phyloP scores from a whole-genome alignment of 1,140 invertebrate genomes.

The Amyelois transitella region DNA sequence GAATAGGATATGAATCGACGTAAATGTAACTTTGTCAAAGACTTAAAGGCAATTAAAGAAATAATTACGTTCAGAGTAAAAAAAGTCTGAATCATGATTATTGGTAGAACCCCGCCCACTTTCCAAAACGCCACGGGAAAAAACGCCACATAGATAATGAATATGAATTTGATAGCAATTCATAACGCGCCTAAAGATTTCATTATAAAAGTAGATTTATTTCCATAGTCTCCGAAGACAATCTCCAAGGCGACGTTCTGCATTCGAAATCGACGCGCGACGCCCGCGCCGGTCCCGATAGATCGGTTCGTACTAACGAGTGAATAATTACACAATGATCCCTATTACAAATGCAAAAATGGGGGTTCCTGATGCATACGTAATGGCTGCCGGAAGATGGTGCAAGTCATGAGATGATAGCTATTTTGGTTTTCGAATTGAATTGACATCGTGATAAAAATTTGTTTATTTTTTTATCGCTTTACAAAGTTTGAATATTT shows the following conservation, averaged over 20 bases:
- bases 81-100: too few species aligned
- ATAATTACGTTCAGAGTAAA: too few species aligned
- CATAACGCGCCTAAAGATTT: not conserved
- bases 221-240: not conserved
- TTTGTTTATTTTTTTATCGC: not conserved
- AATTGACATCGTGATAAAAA: not conserved
- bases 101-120: too few species aligned
- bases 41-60: too few species aligned
- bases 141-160: too few species aligned
- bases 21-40: too few species aligned
- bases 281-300: slow-evolving; percentile 32
- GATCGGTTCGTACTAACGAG: slow-evolving; percentile 60
- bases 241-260: slow-evolving; percentile 10
- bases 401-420: slow-evolving; percentile 22
- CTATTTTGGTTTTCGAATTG: not conserved
- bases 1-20: too few species aligned
- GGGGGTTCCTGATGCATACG: slow-evolving; percentile 58
- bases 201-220: slow-evolving; percentile 40
- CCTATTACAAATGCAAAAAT: slow-evolving; percentile 70
- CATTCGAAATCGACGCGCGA: slow-evolving; percentile 37
- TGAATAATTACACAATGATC: slow-evolving; percentile 70
- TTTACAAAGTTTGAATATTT: not conserved
- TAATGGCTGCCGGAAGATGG: slow-evolving; percentile 35
- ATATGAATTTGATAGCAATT: not conserved
- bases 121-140: too few species aligned